A percentile compares a stretch with the other conserved stretches of the same genome.
Conservation (phyloP, 2,888 invertebrate species). For the Dugesia japonica region DNA sequence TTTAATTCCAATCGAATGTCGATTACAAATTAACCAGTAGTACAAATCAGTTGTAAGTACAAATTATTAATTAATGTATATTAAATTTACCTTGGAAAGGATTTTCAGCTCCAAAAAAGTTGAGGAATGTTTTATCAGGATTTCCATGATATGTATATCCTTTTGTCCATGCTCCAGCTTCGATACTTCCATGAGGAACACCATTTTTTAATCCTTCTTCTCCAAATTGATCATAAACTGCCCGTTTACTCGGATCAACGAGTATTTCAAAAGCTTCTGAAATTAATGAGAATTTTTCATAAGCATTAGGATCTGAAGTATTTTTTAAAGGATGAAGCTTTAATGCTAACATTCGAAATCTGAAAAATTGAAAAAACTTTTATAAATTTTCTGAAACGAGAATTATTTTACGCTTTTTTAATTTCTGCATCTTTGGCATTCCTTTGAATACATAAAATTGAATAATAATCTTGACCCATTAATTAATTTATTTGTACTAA, state of each 20-base stretch:
- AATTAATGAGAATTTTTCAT: constrained; percentile 41
- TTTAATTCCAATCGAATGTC: too few species aligned
- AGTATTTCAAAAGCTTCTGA: constrained; percentile 49
- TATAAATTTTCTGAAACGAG: too few species aligned
- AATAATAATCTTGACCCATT: constrained; percentile 33
- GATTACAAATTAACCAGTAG: too few species aligned
- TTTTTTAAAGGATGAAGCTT: constrained; percentile 48
- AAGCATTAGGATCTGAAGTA: constrained; percentile 40
- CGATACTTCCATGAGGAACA: constrained; percentile 54
- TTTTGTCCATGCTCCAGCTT: constrained; percentile 45
- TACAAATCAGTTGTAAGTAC: too few species aligned
- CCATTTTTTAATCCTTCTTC: constrained; percentile 70
- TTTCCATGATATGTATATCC: constrained; percentile 62
- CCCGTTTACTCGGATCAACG: constrained; percentile 48
- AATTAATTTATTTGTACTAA: not conserved
- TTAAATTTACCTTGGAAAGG: constrained; percentile 54
- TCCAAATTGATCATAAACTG: constrained; percentile 73
- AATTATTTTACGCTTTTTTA: constrained; percentile 21
- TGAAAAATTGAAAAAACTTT: constrained; percentile 36
- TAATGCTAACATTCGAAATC: constrained; percentile 45
- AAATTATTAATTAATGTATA: constrained; percentile 24
- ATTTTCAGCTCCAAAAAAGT: constrained; percentile 67
- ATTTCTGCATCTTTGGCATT: constrained; percentile 7
- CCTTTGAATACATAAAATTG: constrained; percentile 1
- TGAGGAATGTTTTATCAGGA: constrained; percentile 49